Evolutionary conservation across 2,113 vertebrate genomes (phyloP).

Genomic region (Glaucomys volans): DNA sequence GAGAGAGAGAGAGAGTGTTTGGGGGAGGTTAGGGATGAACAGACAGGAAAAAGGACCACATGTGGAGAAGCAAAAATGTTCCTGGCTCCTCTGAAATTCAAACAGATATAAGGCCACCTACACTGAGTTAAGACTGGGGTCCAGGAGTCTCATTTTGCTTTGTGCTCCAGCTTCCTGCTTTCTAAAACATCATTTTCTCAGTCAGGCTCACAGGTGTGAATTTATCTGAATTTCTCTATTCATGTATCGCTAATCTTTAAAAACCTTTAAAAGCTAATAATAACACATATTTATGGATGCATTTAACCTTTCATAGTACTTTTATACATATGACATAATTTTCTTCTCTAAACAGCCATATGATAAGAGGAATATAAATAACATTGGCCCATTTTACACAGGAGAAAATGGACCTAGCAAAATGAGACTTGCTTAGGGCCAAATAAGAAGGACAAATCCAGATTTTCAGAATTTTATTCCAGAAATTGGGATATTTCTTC

Average conservation of each 20-base stretch:
- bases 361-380: slow-evolving; percentile 24
- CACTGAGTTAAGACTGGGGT: not conserved
- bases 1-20: too few species aligned
- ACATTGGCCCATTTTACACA: not conserved
- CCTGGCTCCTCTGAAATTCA: not conserved
- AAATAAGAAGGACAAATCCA: not conserved
- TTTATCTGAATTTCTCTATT: not conserved
- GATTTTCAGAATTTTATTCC: not conserved
- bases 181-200: not conserved
- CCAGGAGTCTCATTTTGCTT: not conserved
- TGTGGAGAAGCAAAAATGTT: not conserved
- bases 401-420: not conserved
- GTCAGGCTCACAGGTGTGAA: not conserved
- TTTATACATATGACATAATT: slow-evolving; percentile 36
- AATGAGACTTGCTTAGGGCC: not conserved
- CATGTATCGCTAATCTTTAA: not conserved
- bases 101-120: accelerated
- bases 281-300: not conserved
- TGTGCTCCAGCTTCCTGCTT: not conserved
- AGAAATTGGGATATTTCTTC: not conserved
- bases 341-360: slow-evolving; percentile 17
- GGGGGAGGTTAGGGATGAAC: not conserved
- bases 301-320: not conserved
- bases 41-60: not conserved
- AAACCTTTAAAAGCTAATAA: slow-evolving; percentile 28